Conservation (phyloP, 1,140 invertebrate species). For the Schlechtendalia chinensis region DNA sequence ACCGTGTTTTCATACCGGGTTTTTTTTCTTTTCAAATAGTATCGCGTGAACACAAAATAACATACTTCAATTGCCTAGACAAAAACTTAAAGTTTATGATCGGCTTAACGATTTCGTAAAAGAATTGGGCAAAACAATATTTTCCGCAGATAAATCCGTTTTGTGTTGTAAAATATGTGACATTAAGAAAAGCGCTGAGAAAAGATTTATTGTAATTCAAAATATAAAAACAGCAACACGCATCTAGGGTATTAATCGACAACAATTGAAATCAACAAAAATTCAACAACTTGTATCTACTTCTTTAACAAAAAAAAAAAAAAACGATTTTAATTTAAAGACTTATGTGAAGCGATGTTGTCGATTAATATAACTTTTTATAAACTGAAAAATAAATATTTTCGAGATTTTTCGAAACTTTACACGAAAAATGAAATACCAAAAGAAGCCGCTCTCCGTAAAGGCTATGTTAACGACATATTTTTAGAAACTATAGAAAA, state of each 20-base stretch:
- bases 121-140: conserved; percentile 19
- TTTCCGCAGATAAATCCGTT: neutral
- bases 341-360: neutral
- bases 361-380: neutral
- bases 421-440: neutral
- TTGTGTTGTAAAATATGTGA: conserved; percentile 27
- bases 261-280: conserved; percentile 4
- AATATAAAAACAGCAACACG: conserved; percentile 18
- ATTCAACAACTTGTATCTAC: conserved; percentile 14
- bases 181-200: conserved; percentile 4
- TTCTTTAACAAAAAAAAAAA: conserved; percentile 11
- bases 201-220: conserved; percentile 4
- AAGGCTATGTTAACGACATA: neutral
- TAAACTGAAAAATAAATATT: neutral
- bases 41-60: neutral
- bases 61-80: conserved; percentile 21
- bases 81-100: neutral
- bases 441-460: neutral
- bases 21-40: neutral
- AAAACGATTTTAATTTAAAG: conserved; percentile 28
- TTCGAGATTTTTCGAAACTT: neutral
- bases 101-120: conserved; percentile 3
- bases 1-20: too few species aligned
- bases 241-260: neutral
- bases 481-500: conserved; percentile 8